Percentiles rank a stretch among this genome's conserved stretches.
Evolutionary conservation across 2,797 vertebrate genomes (phyloP).

Genomic region (Galago senegalensis): DNA sequence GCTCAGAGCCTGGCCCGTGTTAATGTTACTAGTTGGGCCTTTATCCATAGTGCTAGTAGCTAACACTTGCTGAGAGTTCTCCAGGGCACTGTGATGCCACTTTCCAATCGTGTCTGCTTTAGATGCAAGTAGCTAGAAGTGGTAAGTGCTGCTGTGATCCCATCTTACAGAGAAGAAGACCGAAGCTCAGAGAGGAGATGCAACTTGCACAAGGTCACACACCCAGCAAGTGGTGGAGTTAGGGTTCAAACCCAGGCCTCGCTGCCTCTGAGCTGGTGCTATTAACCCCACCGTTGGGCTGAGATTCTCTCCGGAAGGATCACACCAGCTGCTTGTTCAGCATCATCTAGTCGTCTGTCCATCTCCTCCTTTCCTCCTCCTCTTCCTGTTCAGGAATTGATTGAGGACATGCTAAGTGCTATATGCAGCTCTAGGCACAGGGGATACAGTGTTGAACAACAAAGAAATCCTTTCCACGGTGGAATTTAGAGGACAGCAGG

Average conservation of each 20-base stretch:
- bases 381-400: not conserved
- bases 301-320: not conserved
- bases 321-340: not conserved
- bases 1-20: not conserved
- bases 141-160: not conserved
- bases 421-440: not conserved
- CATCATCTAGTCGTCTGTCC: not conserved
- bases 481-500: not conserved
- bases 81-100: not conserved
- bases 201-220: not conserved
- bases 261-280: not conserved
- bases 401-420: not conserved
- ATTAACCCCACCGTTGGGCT: not conserved
- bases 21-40: not conserved
- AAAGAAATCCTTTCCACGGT: not conserved
- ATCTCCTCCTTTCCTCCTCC: not conserved
- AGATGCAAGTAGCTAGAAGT: not conserved
- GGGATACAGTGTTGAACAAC: not conserved
- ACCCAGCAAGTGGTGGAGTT: not conserved
- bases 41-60: not conserved
- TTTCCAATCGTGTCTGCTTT: not conserved
- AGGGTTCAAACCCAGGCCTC: not conserved
- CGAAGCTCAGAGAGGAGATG: slow-evolving; percentile 10
- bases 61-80: not conserved
- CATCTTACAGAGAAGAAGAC: not conserved